Conservation (phyloP, 2,888 invertebrate species). For the Microplitis deprimator region DNA sequence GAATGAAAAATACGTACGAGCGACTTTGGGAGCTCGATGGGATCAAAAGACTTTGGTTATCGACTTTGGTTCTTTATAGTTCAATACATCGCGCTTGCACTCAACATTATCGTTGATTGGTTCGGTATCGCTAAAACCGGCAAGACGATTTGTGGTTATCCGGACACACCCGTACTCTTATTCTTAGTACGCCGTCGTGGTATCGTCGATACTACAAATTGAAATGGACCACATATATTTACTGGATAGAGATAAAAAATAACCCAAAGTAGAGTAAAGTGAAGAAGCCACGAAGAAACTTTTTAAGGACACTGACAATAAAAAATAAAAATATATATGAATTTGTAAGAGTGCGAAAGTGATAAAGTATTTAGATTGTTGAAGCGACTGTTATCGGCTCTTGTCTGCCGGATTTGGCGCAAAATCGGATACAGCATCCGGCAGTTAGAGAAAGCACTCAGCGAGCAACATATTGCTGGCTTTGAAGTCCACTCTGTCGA, state of each 20-base stretch:
- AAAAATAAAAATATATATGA: background rate
- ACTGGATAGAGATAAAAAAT: background rate
- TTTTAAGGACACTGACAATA: background rate
- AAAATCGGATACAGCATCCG: slow-evolving; percentile 38
- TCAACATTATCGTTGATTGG: slow-evolving; percentile 54
- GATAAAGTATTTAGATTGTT: slow-evolving; percentile 29
- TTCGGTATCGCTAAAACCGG: slow-evolving; percentile 45
- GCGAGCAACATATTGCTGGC: slow-evolving; percentile 35
- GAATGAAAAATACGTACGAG: background rate
- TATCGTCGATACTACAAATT: slow-evolving; percentile 7
- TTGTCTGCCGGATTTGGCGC: slow-evolving; percentile 32
- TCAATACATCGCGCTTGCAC: slow-evolving; percentile 27
- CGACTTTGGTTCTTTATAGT: slow-evolving; percentile 52
- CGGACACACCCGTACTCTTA: background rate
- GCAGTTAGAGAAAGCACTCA: slow-evolving; percentile 41
- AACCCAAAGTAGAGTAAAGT: background rate
- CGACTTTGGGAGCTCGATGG: slow-evolving; percentile 43
- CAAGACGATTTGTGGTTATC: slow-evolving; percentile 11
- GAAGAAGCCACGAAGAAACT: background rate
- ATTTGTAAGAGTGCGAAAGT: slow-evolving; percentile 12
- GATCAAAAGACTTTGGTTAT: slow-evolving; percentile 54
- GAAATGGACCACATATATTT: background rate
- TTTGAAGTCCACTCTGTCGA: slow-evolving; percentile 19
- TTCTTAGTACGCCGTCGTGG: background rate
- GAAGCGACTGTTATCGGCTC: slow-evolving; percentile 20